Evolutionary conservation across 2,797 vertebrate species (phyloP).

Genomic region (Neostethus bicornis): DNA sequence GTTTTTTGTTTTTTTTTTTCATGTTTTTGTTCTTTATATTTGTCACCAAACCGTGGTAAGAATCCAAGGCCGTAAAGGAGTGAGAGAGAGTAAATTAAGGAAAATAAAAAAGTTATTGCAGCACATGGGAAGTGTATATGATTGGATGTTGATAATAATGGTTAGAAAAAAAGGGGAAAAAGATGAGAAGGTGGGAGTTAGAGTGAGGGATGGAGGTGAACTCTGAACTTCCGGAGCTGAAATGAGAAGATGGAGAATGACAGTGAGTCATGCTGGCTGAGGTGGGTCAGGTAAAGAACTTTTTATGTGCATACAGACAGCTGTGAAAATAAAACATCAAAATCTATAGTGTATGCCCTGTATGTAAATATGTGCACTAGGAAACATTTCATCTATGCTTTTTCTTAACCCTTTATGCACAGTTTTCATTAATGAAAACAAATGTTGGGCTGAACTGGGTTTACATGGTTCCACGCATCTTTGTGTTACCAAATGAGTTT

Average conservation of each 20-base stretch:
- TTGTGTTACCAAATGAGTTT: conserved; percentile 19
- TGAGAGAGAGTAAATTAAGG: conserved; percentile 10
- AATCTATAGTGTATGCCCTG: conserved; percentile 1
- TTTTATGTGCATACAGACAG: conserved; percentile 12
- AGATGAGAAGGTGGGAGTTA: conserved; percentile 11
- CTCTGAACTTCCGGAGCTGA: conserved; percentile 62
- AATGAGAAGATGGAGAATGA: conserved; percentile 51
- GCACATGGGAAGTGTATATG: conserved; percentile 3
- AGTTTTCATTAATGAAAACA: not conserved
- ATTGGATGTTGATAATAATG: conserved; percentile 39
- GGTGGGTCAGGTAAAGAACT: conserved; percentile 46
- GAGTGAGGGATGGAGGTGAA: conserved; percentile 43
- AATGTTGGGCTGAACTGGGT: not conserved
- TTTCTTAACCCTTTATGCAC: not conserved
- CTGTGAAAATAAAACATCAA: not conserved
- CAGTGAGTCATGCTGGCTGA: conserved; percentile 55
- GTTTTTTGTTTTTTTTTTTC: too few species aligned
- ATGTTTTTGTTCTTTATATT: too few species aligned
- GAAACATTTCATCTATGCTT: not conserved
- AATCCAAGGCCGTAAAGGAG: conserved; percentile 15
- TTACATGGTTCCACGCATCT: conserved; percentile 2
- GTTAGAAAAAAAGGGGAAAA: conserved; percentile 8
- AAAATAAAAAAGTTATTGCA: conserved; percentile 15
- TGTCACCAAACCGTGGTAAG: conserved; percentile 43
- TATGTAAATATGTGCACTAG: not conserved